A percentile compares a stretch with the other conserved stretches of the same genome.
Conservation (phyloP, 2,113 vertebrate genomes). For the Phrynosoma blainvillii region DNA sequence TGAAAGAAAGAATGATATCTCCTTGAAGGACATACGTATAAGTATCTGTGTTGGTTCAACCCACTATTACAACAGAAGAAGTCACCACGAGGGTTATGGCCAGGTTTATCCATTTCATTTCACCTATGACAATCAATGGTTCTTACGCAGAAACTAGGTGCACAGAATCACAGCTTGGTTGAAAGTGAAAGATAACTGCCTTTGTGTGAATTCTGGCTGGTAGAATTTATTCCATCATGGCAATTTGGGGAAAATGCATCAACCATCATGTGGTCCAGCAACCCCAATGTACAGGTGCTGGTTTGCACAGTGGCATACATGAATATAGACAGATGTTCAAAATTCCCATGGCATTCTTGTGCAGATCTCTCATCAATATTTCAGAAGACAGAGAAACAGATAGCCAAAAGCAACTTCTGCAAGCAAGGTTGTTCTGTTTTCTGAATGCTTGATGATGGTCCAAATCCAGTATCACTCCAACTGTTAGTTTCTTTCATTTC, state of each 20-base stretch:
- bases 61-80: too few species aligned
- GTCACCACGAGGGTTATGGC: too few species aligned
- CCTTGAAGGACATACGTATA: too few species aligned
- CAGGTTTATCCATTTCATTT: background rate
- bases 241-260: background rate
- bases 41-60: too few species aligned
- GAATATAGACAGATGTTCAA: too few species aligned
- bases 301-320: background rate
- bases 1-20: too few species aligned
- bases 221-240: background rate
- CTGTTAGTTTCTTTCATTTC: too few species aligned
- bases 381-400: background rate
- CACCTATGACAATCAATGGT: background rate
- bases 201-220: background rate
- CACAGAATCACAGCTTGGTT: background rate
- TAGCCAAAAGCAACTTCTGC: background rate
- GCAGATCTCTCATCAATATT: background rate
- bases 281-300: background rate
- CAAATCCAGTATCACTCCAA: background rate
- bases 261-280: background rate
- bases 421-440: background rate
- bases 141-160: background rate
- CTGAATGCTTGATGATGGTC: background rate
- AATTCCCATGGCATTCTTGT: background rate
- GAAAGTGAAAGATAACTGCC: background rate